phyloP scores from a whole-genome alignment of 2,797 vertebrate species.

The Onychomys torridus region DNA sequence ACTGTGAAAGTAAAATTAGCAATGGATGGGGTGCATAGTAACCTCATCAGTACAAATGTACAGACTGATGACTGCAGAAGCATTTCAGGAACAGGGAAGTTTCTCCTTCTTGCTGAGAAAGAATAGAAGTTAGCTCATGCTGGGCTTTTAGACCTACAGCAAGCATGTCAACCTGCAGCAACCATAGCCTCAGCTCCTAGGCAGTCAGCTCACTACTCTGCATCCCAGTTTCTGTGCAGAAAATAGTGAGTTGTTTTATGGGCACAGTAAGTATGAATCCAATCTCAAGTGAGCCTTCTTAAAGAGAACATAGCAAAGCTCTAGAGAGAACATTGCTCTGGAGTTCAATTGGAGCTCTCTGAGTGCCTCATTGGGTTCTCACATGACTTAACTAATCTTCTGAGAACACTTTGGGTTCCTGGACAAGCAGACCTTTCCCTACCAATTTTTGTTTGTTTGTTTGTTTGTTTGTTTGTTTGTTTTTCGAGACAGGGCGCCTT shows the following conservation, averaged over 20 bases:
- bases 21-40: constrained; percentile 69
- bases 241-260: constrained; percentile 33
- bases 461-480: too few relatives aligned
- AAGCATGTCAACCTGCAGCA: constrained; percentile 57
- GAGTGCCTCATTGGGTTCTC: background rate
- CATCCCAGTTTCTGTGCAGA: background rate
- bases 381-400: background rate
- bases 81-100: constrained; percentile 73
- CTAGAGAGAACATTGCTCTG: background rate
- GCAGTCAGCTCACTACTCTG: background rate
- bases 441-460: background rate
- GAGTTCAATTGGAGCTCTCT: background rate
- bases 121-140: background rate
- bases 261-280: background rate
- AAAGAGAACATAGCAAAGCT: background rate
- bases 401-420: background rate
- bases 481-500: too few relatives aligned
- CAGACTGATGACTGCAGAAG: constrained; percentile 71
- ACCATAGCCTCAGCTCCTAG: background rate
- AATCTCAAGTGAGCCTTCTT: constrained; percentile 17
- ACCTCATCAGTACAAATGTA: constrained; percentile 74
- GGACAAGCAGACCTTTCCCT: constrained; percentile 39
- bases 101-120: constrained; percentile 65
- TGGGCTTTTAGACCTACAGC: constrained; percentile 39
- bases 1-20: constrained; percentile 78